phyloP scores from a whole-genome alignment of 1,140 invertebrate species.

The Diabrotica undecimpunctata region DNA sequence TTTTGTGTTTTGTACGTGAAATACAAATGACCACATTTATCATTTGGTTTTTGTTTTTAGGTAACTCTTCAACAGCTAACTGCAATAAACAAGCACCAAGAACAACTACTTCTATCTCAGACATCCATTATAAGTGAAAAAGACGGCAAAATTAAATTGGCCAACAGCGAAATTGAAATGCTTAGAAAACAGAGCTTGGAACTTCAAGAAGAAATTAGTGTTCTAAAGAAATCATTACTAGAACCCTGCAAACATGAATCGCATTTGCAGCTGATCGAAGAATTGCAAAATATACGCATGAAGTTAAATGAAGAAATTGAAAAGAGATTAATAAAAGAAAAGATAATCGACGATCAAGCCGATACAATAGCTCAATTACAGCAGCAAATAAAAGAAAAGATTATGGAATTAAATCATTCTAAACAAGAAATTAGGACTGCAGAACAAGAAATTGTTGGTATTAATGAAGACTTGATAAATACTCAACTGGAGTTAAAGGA shows the following conservation, averaged over 20 bases:
- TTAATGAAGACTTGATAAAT: slow-evolving; percentile 23
- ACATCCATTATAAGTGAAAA: slow-evolving; percentile 25
- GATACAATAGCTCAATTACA: slow-evolving; percentile 30
- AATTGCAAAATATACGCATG: slow-evolving; percentile 26
- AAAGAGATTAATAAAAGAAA: slow-evolving; percentile 33
- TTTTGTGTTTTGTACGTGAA: too few relatives aligned
- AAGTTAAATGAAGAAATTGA: slow-evolving; percentile 31
- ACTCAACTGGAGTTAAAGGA: slow-evolving; percentile 27
- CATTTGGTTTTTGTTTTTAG: too few relatives aligned
- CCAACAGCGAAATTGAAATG: slow-evolving; percentile 26
- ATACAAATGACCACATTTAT: too few relatives aligned
- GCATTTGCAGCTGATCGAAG: slow-evolving; percentile 19
- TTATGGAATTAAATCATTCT: slow-evolving; percentile 20
- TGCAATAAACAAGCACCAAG: slow-evolving; percentile 33
- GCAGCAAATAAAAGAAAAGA: slow-evolving; percentile 29
- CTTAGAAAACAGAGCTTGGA: slow-evolving; percentile 22
- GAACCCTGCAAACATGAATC: slow-evolving; percentile 26
- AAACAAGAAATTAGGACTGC: slow-evolving; percentile 20
- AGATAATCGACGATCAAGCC: slow-evolving; percentile 37
- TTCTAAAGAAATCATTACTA: slow-evolving; percentile 16
- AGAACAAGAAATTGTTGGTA: slow-evolving; percentile 23
- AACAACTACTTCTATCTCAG: slow-evolving; percentile 26
- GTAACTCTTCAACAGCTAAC: slow-evolving; percentile 27
- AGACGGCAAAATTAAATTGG: slow-evolving; percentile 28
- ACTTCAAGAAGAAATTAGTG: slow-evolving; percentile 27